Base-by-base conservation (phyloP, 2,888 invertebrate genomes). In the Cantharis rufa region DNA sequence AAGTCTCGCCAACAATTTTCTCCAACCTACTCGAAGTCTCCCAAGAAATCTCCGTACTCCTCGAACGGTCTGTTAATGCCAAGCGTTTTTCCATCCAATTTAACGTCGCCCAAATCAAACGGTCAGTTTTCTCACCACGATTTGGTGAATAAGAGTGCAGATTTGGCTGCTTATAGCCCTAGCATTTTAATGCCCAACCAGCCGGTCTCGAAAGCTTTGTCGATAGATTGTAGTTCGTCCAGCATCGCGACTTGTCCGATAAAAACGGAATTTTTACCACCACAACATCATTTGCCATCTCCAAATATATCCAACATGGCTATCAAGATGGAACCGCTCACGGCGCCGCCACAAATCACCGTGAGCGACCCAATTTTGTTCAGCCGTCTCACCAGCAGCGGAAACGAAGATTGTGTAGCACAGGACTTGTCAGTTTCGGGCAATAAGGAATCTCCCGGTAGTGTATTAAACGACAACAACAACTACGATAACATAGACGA, bases 401-500 rank as follows among this genome's bases (percentile, higher is more conserved):
- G 79, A 66, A 15, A 21, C 11, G 63, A 63, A 63, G 63, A 15
- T 15, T 18, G 63, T 18, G 16, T 18, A 63, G 64, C 24, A 9
- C 21, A 66, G 10, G 64, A 66, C 16, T 66, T 66, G 24, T 66
- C 64, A n/a, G 48, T 48, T 48, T 48, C 48, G 48, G 48, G 48
- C 64, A 16, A 2, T n/a, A 66, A 21, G 24, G 24, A 66, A 66
- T n/a, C 64, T 15, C 64, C 64, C 16, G 18, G 13, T 66, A 66
- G 64, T 24, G 64, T 48, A 2, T 2, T 48, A n/a, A 48, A 48
- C 48, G 48, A 48, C 1, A 48, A 48, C n/a, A n/a, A n/a, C 48
- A 24, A 16, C 73, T 74, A 62, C 16, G 70, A 77, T 62, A 64
- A 70, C 62, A 79, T 80, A 70, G 79, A 80, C 13, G 64, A 66